phyloP scores from a whole-genome alignment of 92 coral and sea anemone genomes.

The Metridium senile region DNA sequence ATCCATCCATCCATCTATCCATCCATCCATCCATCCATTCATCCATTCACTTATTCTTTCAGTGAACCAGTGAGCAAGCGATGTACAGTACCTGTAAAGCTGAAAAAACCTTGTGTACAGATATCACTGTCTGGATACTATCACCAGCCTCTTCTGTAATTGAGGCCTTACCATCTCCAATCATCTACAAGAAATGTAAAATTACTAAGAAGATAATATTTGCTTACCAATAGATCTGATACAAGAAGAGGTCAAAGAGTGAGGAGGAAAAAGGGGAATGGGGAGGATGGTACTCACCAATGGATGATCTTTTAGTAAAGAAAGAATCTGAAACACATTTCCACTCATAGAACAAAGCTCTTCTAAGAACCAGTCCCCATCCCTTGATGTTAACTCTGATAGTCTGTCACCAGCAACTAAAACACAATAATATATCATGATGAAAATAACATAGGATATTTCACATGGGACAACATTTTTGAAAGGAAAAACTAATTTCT shows the following conservation, averaged over 20 bases:
- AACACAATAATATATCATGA: too few species aligned
- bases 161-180: slow-evolving; percentile 28
- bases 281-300: too few species aligned
- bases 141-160: slow-evolving; percentile 45
- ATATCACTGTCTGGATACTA: slow-evolving; percentile 64
- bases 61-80: too few species aligned
- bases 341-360: slow-evolving; percentile 99
- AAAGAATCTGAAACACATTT: slow-evolving; percentile 86
- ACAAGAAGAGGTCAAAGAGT: too few species aligned
- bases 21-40: too few species aligned
- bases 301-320: slow-evolving; percentile 73
- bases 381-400: slow-evolving; percentile 88
- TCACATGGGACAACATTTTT: background rate
- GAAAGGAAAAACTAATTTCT: too few species aligned
- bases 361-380: slow-evolving; percentile 98
- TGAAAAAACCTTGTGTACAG: slow-evolving; percentile 82
- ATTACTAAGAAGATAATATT: too few species aligned
- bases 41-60: too few species aligned
- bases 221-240: too few species aligned
- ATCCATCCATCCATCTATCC: too few species aligned
- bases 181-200: slow-evolving; percentile 30
- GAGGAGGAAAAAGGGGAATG: too few species aligned
- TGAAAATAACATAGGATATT: too few species aligned
- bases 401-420: slow-evolving; percentile 91
- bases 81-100: slow-evolving; percentile 97